A percentile compares a stretch with the other conserved stretches of the same genome.
Conservation (phyloP, 2,888 invertebrate genomes). For the Diarsia mendica region DNA sequence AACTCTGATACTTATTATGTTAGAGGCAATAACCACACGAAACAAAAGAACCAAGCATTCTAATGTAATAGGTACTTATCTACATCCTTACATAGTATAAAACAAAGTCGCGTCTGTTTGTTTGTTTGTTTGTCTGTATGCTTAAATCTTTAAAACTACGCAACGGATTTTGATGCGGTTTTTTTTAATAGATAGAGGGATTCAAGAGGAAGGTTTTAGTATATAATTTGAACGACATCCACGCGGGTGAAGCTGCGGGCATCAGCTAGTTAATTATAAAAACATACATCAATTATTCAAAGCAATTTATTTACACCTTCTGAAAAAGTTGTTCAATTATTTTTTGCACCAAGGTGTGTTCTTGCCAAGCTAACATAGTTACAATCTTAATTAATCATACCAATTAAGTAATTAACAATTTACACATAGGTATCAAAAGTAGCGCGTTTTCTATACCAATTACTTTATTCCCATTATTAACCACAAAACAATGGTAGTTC, state of each 20-base stretch:
- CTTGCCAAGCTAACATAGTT: background rate
- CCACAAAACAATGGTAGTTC: conserved; percentile 55
- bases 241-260: too few species aligned
- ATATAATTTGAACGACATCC: too few species aligned
- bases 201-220: too few species aligned
- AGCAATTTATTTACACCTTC: background rate
- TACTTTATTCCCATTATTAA: conserved; percentile 48
- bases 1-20: background rate
- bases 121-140: too few species aligned
- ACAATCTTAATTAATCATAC: conserved; percentile 44
- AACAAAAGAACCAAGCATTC: background rate
- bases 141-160: too few species aligned
- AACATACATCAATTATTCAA: background rate
- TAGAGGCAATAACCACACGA: background rate
- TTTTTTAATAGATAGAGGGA: too few species aligned
- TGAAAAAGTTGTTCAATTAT: conserved; percentile 16
- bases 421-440: conserved; percentile 13
- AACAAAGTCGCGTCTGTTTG: too few species aligned
- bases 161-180: too few species aligned
- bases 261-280: background rate
- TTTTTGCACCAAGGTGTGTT: conserved; percentile 1
- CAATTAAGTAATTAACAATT: conserved; percentile 47
- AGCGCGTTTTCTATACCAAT: conserved; percentile 25
- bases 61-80: too few species aligned
- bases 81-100: too few species aligned